These are phyloP conservation scores for Notodonta ziczac DNA, from an alignment of 2,888 invertebrate species.

Conservation along the genomic window DNA sequence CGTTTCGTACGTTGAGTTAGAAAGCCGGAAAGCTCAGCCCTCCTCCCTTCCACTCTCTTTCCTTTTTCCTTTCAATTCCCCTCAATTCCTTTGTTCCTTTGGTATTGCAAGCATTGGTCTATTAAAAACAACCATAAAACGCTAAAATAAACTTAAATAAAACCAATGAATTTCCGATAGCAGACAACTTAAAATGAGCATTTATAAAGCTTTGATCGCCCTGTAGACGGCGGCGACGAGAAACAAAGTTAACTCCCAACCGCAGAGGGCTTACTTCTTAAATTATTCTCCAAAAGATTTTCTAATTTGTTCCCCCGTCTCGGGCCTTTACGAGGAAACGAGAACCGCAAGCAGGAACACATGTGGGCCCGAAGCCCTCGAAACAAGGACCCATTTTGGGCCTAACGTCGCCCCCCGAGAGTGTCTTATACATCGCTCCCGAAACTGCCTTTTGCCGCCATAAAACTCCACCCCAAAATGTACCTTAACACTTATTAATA, in stretches of 20 bases:
- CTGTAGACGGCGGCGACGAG: slow-evolving; percentile 47
- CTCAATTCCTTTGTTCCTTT: too few relatives aligned
- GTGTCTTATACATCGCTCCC: slow-evolving; percentile 60
- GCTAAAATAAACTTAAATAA: slow-evolving; percentile 6
- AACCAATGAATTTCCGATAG: slow-evolving; percentile 43
- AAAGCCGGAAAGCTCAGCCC: too few relatives aligned
- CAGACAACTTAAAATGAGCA: slow-evolving; percentile 56
- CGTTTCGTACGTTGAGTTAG: too few relatives aligned
- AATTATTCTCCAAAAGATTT: slow-evolving; percentile 83
- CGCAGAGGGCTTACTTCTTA: slow-evolving; percentile 67
- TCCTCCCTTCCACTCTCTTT: too few relatives aligned
- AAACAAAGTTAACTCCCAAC: slow-evolving; percentile 68
- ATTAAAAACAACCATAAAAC: background rate
- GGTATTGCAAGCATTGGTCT: background rate
- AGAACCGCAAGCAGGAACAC: slow-evolving; percentile 60
- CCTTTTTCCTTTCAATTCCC: too few relatives aligned
- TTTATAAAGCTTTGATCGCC: slow-evolving; percentile 43
- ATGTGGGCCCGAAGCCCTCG: slow-evolving; percentile 50
- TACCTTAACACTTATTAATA: slow-evolving; percentile 69
- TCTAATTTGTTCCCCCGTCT: slow-evolving; percentile 79
- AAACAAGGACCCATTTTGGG: slow-evolving; percentile 61
- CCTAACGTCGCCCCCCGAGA: slow-evolving; percentile 64
- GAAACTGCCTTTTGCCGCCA: slow-evolving; percentile 57
- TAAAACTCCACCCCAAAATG: slow-evolving; percentile 54
- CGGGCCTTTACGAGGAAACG: slow-evolving; percentile 58